phyloP scores from a whole-genome alignment of 1,140 invertebrate species.

The Macrobrachium nipponense region DNA sequence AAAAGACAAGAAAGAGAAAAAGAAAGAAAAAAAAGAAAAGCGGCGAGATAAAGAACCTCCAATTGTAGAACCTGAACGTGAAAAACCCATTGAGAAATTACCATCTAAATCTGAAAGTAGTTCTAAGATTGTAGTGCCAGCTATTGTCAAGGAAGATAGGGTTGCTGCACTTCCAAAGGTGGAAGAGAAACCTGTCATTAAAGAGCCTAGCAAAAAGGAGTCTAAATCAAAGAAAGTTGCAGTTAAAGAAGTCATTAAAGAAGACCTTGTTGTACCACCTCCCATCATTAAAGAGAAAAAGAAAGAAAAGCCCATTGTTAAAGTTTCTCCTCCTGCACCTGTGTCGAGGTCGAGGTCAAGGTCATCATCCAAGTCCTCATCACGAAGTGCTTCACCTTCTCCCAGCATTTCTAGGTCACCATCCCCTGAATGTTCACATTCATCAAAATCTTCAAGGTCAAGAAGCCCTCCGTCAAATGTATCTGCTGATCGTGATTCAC shows the following conservation, averaged over 20 bases:
- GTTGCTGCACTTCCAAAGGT: background rate
- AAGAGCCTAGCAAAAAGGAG: slow-evolving; percentile 7
- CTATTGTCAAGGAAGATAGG: slow-evolving; percentile 4
- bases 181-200: background rate
- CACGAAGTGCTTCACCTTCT: slow-evolving; percentile 8
- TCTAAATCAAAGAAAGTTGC: slow-evolving; percentile 23
- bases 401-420: slow-evolving; percentile 26
- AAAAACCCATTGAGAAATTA: slow-evolving; percentile 3
- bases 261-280: background rate
- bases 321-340: slow-evolving; percentile 14
- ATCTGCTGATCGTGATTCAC: slow-evolving; percentile 25
- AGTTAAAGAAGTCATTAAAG: background rate
- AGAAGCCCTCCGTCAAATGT: background rate
- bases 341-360: slow-evolving; percentile 8
- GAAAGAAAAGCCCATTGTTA: slow-evolving; percentile 21
- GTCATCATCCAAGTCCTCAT: slow-evolving; percentile 27
- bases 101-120: background rate
- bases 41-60: slow-evolving; percentile 3
- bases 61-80: slow-evolving; percentile 7
- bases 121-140: background rate
- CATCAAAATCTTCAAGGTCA: slow-evolving; percentile 6
- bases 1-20: slow-evolving; percentile 38
- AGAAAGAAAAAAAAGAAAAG: slow-evolving; percentile 32
- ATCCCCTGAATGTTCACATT: slow-evolving; percentile 25
- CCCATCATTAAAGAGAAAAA: background rate